phyloP scores from a whole-genome alignment of 2,888 invertebrate species.

The Thyatira batis region DNA sequence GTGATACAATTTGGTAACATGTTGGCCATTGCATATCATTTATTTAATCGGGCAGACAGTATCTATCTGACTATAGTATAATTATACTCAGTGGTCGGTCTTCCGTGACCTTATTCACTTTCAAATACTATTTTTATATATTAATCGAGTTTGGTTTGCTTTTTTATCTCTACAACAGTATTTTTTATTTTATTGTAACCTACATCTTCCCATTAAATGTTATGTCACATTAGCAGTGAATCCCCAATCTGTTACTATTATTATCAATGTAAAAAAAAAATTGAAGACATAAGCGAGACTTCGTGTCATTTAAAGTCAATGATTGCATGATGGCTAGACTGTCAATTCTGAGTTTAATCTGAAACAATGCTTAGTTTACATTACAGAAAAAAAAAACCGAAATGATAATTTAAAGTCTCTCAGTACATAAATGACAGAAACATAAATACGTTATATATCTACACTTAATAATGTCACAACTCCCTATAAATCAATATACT shows the following conservation, averaged over 20 bases:
- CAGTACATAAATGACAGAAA: not conserved
- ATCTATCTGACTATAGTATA: conserved; percentile 26
- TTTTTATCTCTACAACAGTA: not conserved
- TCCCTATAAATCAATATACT: conserved; percentile 5
- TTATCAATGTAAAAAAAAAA: too few species aligned
- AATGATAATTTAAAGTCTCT: not conserved
- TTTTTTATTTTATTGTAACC: not conserved
- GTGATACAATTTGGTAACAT: conserved; percentile 39
- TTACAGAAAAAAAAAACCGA: not conserved
- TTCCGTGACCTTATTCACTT: conserved; percentile 41
- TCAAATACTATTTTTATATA: conserved; percentile 27
- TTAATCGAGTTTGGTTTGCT: not conserved
- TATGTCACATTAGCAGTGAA: too few species aligned
- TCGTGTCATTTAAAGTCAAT: not conserved
- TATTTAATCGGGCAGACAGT: conserved; percentile 18
- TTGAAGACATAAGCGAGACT: not conserved
- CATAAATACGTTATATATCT: conserved; percentile 4
- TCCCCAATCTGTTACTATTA: too few species aligned
- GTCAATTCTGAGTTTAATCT: not conserved
- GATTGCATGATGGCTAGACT: not conserved
- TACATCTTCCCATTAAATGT: not conserved
- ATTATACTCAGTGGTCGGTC: conserved; percentile 34
- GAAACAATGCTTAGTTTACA: too few species aligned
- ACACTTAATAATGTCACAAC: conserved; percentile 1
- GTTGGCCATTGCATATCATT: conserved; percentile 28